These are phyloP conservation scores for Rhinichthys osculus DNA, from an alignment of 2,797 vertebrate genomes.

Conservation along the genomic window DNA sequence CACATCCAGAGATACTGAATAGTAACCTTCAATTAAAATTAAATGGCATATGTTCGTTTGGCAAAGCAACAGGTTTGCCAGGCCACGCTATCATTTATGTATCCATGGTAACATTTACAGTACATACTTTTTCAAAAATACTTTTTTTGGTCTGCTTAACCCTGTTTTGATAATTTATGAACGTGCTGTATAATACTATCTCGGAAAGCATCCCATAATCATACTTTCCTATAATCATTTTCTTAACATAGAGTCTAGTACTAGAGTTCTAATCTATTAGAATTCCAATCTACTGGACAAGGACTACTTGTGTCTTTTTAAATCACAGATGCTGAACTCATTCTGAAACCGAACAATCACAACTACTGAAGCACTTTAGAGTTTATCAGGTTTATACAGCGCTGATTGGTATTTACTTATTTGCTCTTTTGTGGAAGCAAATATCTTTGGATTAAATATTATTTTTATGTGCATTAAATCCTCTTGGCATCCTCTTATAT, in stretches of 20 bases:
- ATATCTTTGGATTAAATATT: conserved; percentile 12
- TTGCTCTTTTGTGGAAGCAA: background rate
- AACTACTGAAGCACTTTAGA: conserved; percentile 9
- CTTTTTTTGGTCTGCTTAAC: background rate
- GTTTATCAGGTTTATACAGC: background rate
- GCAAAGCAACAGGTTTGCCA: conserved; percentile 16
- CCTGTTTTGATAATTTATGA: background rate
- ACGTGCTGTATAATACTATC: background rate
- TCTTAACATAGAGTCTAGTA: background rate
- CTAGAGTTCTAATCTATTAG: background rate
- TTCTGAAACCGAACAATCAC: conserved; percentile 2
- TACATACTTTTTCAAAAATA: background rate
- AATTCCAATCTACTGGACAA: background rate
- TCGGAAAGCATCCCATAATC: background rate
- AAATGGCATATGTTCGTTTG: conserved; percentile 22
- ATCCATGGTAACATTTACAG: conserved; percentile 45
- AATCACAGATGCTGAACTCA: conserved; percentile 14
- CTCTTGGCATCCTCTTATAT: background rate
- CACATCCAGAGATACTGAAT: background rate
- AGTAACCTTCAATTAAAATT: background rate
- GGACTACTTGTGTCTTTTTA: background rate
- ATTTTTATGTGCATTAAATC: conserved; percentile 30
- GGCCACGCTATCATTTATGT: background rate
- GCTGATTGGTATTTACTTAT: background rate
- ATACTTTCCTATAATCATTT: too few species aligned